These are phyloP conservation scores for Mesorhabditis belari DNA, from an alignment of 2,888 invertebrate species.

Conservation along the genomic window DNA sequence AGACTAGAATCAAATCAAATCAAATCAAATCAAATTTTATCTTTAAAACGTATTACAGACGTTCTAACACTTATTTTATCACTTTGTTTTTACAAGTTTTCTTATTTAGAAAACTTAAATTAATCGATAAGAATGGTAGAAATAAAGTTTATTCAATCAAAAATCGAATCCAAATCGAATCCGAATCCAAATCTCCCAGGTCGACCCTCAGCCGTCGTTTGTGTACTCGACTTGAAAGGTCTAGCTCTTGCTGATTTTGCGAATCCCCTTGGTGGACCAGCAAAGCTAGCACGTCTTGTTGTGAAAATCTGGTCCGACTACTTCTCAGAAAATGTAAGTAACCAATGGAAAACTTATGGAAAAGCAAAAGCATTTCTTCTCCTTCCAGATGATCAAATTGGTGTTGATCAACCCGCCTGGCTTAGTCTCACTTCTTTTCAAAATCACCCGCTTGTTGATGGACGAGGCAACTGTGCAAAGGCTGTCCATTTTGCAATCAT, in stretches of 20 bases:
- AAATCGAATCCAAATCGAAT: too few relatives aligned
- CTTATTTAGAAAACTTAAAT: too few relatives aligned
- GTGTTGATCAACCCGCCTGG: conserved; percentile 45
- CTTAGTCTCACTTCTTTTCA: conserved; percentile 45
- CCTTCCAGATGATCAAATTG: conserved; percentile 36
- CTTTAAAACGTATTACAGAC: too few relatives aligned
- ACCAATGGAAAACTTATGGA: background rate
- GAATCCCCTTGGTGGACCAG: conserved; percentile 40
- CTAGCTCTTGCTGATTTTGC: conserved; percentile 42
- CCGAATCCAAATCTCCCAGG: too few relatives aligned
- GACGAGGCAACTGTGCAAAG: conserved; percentile 38
- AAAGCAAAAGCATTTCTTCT: background rate
- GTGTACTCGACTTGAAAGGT: conserved; percentile 41
- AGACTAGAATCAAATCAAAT: too few relatives aligned
- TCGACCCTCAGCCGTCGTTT: conserved; percentile 37
- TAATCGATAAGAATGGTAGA: too few relatives aligned
- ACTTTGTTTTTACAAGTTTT: too few relatives aligned
- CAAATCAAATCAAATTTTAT: too few relatives aligned
- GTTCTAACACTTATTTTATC: too few relatives aligned
- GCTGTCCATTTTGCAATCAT: conserved; percentile 31
- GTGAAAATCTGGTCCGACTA: conserved; percentile 47
- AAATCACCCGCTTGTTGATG: conserved; percentile 12
- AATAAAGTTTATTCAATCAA: too few relatives aligned
- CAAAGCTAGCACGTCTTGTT: conserved; percentile 41
- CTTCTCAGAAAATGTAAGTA: conserved; percentile 44